Evolutionary conservation across 2,113 vertebrate genomes (phyloP), one percentile per base, ranked within the genome.

Genomic region (Pipra filicauda): DNA sequence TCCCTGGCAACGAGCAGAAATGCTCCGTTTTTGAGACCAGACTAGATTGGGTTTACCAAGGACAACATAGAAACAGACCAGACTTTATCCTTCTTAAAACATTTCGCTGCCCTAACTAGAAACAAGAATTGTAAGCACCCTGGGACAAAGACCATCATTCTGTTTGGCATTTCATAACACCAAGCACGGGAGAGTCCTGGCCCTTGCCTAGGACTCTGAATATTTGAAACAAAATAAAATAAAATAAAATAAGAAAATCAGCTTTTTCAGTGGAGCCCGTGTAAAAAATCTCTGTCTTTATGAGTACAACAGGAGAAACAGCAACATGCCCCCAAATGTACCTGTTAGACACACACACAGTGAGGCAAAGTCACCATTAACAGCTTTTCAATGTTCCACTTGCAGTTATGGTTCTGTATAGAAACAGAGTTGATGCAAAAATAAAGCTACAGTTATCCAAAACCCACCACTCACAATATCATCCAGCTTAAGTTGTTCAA

Each of bases 1-100:
- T 96, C 96, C 96, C 91, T 91, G 96, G 95, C 95, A 97, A 97
- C 96, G 15, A 95, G 78, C 91, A 94, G 95, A 95, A 96, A 94
- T 97, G 93, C 89, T 96, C 85, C 77, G 5, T 95, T 97, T 97
- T 85, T 95, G 93, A 96, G 96, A 96, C 93, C 93, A 96, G 96
- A 94, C 96, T 94, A 94, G 93, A 96, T 94, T 92, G 89, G 94
- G 95, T 96, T 95, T 96, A 96, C 95, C 94, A 95, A 96, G 87
- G 93, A 94, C 95, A 95, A 96, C 96, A 97, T 3, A 91, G 87
- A 95, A 95, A 95, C 95, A 95, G 96, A 58, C 93, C 89, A 96
- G 94, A 95, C 94, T 95, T 96, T 95, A 94, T 96, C 83, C 94
- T 64, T 87, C 92, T 79, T 93, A 87, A 96, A 93, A 95, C 83